phyloP scores from a whole-genome alignment of 2,797 vertebrate genomes.

The Liasis olivaceus region DNA sequence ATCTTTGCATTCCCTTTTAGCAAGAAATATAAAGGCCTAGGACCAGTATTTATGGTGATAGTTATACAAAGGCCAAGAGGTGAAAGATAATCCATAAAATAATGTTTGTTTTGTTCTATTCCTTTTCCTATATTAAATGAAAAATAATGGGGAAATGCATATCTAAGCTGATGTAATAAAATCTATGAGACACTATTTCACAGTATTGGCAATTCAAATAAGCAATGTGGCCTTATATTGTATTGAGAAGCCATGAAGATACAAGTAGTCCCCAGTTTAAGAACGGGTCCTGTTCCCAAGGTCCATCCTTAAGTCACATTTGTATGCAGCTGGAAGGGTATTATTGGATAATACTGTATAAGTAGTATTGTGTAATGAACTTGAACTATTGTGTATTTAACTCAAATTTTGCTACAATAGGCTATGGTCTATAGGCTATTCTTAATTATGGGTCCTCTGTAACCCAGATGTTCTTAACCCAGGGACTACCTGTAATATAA shows the following conservation, averaged over 20 bases:
- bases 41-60: not conserved
- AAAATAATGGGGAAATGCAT: not conserved
- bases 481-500: not conserved
- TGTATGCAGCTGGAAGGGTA: too few species aligned
- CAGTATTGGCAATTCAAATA: not conserved
- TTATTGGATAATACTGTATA: too few species aligned
- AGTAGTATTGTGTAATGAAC: too few species aligned
- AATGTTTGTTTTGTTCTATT: not conserved
- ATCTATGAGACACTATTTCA: not conserved
- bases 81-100: not conserved
- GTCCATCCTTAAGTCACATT: too few species aligned
- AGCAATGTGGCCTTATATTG: slow-evolving; percentile 6
- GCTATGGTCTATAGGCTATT: too few species aligned
- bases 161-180: not conserved
- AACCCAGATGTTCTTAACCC: too few species aligned
- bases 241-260: not conserved
- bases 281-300: too few species aligned
- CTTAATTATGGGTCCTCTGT: too few species aligned
- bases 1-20: not conserved
- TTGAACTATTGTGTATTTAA: too few species aligned
- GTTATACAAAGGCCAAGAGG: not conserved
- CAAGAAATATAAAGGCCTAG: not conserved
- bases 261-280: too few species aligned
- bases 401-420: too few species aligned
- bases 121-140: slow-evolving; percentile 3